Percentiles rank a stretch among this genome's conserved stretches.
Conservation (phyloP, 2,888 invertebrate species). For the Argyresthia albistria region DNA sequence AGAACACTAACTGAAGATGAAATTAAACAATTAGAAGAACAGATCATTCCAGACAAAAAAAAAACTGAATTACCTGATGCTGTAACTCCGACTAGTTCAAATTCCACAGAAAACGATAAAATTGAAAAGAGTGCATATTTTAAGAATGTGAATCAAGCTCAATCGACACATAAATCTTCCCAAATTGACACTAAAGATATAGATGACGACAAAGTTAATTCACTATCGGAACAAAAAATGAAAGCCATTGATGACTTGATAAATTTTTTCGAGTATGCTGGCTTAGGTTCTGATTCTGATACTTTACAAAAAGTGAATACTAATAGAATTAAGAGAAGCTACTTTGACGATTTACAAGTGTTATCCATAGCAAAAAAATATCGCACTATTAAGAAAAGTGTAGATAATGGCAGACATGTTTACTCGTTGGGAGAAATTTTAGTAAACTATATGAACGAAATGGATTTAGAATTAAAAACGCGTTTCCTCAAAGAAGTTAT, state of each 20-base stretch:
- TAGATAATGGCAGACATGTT: too few species aligned
- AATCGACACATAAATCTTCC: too few species aligned
- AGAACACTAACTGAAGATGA: conserved; percentile 37
- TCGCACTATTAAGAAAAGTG: background rate
- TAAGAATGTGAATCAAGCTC: too few species aligned
- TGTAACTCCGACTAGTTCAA: background rate
- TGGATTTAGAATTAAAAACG: too few species aligned
- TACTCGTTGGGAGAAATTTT: too few species aligned
- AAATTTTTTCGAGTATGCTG: conserved; percentile 41
- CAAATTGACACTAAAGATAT: background rate
- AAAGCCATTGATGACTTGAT: conserved; percentile 56
- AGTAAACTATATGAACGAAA: too few species aligned
- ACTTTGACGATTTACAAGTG: conserved; percentile 26
- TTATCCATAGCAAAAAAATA: conserved; percentile 43
- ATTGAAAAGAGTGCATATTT: too few species aligned
- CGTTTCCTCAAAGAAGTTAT: too few species aligned
- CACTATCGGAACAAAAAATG: conserved; percentile 41
- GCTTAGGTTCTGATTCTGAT: too few species aligned
- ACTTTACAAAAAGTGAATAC: too few species aligned
- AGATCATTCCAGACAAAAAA: conserved; percentile 41
- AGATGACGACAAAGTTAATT: background rate
- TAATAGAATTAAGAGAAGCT: too few species aligned
- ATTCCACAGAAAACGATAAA: too few species aligned
- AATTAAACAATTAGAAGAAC: conserved; percentile 45
- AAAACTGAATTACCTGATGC: conserved; percentile 13